These are phyloP conservation scores for Turdus rufiventris DNA, from an alignment of 2,113 vertebrate species.

Conservation along the genomic window DNA sequence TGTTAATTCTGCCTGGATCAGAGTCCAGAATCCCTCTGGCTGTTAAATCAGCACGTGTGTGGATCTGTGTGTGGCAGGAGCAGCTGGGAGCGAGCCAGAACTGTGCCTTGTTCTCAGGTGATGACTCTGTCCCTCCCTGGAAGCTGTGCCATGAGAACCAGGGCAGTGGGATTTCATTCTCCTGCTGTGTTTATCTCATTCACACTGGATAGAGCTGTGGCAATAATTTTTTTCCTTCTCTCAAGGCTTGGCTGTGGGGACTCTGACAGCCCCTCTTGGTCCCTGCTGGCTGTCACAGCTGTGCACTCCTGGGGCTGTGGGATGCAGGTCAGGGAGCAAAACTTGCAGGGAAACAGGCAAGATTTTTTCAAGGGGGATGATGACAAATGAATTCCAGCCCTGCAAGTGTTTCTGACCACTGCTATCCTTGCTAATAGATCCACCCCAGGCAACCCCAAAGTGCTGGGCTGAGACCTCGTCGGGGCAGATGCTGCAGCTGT, in stretches of 20 bases:
- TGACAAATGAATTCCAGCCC: neutral
- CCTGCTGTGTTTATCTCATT: accelerated
- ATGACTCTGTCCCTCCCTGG: neutral
- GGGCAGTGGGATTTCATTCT: neutral
- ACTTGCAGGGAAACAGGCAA: neutral
- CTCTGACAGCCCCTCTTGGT: neutral
- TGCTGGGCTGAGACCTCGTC: conserved; percentile 68
- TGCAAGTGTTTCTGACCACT: neutral
- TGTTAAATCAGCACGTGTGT: neutral
- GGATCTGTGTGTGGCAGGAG: neutral
- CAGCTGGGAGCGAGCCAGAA: neutral
- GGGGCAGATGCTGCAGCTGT: conserved; percentile 65
- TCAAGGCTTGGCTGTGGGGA: neutral
- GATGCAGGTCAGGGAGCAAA: neutral
- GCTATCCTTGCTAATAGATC: conserved; percentile 65
- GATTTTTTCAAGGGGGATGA: neutral
- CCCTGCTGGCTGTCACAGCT: neutral
- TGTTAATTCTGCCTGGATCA: neutral
- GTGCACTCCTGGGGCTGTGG: neutral
- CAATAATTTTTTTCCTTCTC: neutral
- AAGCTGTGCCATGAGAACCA: neutral
- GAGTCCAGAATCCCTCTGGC: neutral
- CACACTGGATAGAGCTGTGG: neutral
- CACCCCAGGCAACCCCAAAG: conserved; percentile 65
- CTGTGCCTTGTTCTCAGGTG: neutral